These are phyloP conservation scores for Chrysolina haemoptera DNA, from an alignment of 2,888 invertebrate species.

Conservation along the genomic window DNA sequence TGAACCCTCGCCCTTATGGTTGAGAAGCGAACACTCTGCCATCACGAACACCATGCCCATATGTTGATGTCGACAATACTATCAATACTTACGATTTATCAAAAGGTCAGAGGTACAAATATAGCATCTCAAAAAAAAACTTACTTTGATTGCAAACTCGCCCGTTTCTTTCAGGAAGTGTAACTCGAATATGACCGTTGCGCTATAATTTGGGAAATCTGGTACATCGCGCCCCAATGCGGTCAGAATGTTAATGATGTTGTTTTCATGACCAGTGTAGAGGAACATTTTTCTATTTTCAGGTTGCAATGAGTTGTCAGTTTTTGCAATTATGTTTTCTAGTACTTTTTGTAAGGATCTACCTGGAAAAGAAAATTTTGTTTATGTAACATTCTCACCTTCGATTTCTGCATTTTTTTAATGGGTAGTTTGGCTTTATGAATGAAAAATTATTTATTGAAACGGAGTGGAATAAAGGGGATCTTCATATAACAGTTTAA, in stretches of 20 bases:
- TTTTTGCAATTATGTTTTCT: conserved; percentile 59
- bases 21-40: no score
- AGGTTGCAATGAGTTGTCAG: conserved; percentile 49
- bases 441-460: no score
- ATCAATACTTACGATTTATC: no score
- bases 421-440: no score
- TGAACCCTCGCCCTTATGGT: no score
- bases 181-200: conserved; percentile 64
- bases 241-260: conserved; percentile 71
- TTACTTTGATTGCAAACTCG: conserved; percentile 64
- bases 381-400: no score
- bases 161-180: conserved; percentile 53
- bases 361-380: conserved; percentile 54
- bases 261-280: conserved; percentile 75
- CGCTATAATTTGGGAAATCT: conserved; percentile 66
- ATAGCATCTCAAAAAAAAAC: conserved; percentile 1
- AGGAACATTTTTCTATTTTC: conserved; percentile 67
- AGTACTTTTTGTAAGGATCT: conserved; percentile 61
- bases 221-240: conserved; percentile 69
- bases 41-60: no score
- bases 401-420: no score
- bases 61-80: no score
- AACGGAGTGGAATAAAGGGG: no score
- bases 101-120: no score
- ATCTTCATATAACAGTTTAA: no score